phyloP scores from a whole-genome alignment of 2,888 invertebrate species.

The Mesoligia furuncula region DNA sequence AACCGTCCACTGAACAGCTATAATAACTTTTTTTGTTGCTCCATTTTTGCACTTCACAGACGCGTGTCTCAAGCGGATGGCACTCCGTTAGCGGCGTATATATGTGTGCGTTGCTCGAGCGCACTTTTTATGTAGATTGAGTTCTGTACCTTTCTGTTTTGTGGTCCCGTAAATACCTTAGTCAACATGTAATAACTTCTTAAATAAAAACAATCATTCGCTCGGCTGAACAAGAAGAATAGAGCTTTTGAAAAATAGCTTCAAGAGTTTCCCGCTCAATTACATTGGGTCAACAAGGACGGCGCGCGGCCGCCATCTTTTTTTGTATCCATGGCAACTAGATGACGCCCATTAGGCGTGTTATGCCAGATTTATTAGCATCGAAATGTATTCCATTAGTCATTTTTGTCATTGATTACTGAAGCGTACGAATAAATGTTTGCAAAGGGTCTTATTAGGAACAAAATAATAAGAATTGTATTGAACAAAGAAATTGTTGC shows the following conservation, averaged over 20 bases:
- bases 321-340: slow-evolving; percentile 29
- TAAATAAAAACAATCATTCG: slow-evolving; percentile 32
- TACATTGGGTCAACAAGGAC: slow-evolving; percentile 30
- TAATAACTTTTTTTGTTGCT: no score
- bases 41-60: no score
- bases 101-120: no score
- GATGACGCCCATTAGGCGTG: slow-evolving; percentile 18
- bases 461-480: slow-evolving; percentile 6
- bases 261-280: slow-evolving; percentile 31
- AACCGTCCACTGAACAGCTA: no score
- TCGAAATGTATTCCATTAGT: slow-evolving; percentile 33
- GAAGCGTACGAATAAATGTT: slow-evolving; percentile 30
- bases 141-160: no score
- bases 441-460: slow-evolving; percentile 13
- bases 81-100: no score
- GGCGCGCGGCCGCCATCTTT: slow-evolving; percentile 32
- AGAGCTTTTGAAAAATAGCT: slow-evolving; percentile 24
- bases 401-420: slow-evolving; percentile 30
- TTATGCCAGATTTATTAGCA: slow-evolving; percentile 45
- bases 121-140: no score
- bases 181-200: background rate
- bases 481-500: background rate
- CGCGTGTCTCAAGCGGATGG: no score
- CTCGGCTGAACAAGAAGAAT: slow-evolving; percentile 1
- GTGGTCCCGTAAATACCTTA: background rate